These are phyloP conservation scores for Casuarius casuarius DNA, from an alignment of 2,113 vertebrate genomes.

Conservation along the genomic window DNA sequence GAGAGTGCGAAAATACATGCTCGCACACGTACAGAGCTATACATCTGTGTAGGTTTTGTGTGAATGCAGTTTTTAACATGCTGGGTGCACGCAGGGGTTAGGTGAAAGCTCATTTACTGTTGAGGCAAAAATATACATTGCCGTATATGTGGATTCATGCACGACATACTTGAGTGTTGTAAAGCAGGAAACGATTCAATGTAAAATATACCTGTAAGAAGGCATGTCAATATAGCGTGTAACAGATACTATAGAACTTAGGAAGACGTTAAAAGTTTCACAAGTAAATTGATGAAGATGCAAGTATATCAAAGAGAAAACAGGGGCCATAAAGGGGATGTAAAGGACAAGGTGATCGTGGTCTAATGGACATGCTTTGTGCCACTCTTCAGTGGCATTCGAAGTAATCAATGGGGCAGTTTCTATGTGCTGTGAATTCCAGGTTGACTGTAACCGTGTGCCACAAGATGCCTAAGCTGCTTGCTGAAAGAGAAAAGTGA, in stretches of 20 bases:
- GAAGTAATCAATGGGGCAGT: not conserved
- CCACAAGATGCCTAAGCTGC: not conserved
- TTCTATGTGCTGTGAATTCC: not conserved
- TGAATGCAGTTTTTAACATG: not conserved
- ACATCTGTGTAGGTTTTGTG: not conserved
- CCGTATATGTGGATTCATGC: not conserved
- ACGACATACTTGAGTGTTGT: not conserved
- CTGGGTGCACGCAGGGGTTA: rapidly evolving
- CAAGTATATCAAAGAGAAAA: not conserved
- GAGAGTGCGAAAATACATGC: not conserved
- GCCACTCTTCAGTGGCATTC: not conserved
- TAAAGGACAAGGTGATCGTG: not conserved
- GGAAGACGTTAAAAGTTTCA: not conserved
- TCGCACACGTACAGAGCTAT: rapidly evolving
- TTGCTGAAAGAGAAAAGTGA: not conserved
- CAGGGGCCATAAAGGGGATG: too few species aligned
- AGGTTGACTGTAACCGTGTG: not conserved
- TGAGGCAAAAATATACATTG: rapidly evolving
- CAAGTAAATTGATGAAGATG: not conserved
- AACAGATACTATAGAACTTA: not conserved
- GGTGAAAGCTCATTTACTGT: not conserved
- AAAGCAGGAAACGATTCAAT: not conserved
- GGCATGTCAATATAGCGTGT: too few species aligned
- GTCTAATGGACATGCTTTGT: not conserved
- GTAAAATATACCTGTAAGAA: not conserved